phyloP scores from a whole-genome alignment of 2,888 invertebrate species.

The Bellardia bayeri region DNA sequence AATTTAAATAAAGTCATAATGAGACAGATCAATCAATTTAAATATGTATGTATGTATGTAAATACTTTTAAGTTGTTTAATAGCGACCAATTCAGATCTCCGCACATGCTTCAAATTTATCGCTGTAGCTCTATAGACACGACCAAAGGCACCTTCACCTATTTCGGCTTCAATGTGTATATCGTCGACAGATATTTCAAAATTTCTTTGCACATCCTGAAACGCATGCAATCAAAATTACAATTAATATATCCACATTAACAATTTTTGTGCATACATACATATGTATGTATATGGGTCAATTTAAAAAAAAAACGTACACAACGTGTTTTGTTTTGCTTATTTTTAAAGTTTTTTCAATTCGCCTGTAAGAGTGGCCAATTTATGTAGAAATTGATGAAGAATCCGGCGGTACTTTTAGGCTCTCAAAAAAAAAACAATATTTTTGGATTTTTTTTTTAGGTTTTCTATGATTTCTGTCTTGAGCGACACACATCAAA shows the following conservation, averaged over 20 bases:
- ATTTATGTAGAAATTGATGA: too few relatives aligned
- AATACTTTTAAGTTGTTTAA: constrained; percentile 90
- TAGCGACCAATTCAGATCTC: constrained; percentile 87
- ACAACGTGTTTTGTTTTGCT: too few relatives aligned
- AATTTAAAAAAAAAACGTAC: too few relatives aligned
- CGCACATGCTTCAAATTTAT: constrained; percentile 85
- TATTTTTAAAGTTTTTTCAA: too few relatives aligned
- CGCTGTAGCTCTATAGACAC: constrained; percentile 88
- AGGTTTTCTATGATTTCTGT: too few relatives aligned
- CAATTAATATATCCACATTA: neutral
- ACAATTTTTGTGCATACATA: neutral
- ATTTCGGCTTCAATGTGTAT: constrained; percentile 84
- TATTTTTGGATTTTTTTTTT: too few relatives aligned
- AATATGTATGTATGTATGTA: constrained; percentile 69
- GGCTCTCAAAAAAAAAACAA: too few relatives aligned
- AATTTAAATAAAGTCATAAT: neutral
- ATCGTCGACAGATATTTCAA: constrained; percentile 81
- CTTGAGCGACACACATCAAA: too few relatives aligned
- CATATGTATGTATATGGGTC: too few relatives aligned
- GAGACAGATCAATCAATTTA: neutral
- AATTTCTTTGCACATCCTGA: constrained; percentile 56
- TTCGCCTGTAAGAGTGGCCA: too few relatives aligned
- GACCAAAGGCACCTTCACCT: constrained; percentile 91
- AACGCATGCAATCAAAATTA: neutral
- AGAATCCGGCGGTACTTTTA: too few relatives aligned